Conservation (phyloP, 2,797 vertebrate species). For the Leucoraja ocellata region DNA sequence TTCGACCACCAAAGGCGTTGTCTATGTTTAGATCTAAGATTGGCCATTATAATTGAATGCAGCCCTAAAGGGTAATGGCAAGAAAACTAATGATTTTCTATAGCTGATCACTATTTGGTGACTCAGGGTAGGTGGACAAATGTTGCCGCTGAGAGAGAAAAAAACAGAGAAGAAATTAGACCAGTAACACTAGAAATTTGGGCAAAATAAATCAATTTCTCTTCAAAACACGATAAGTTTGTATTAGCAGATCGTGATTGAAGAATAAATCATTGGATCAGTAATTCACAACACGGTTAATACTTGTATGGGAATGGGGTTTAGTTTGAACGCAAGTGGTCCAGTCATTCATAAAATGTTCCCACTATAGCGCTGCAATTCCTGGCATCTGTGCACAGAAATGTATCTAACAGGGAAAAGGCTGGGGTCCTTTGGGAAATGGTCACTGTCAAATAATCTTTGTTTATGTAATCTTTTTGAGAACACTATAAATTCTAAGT, state of each 20-base stretch:
- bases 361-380: not conserved
- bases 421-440: not conserved
- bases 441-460: conserved; percentile 20
- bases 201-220: not conserved
- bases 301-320: not conserved
- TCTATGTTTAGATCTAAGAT: not conserved
- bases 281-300: not conserved
- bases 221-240: not conserved
- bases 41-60: not conserved
- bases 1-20: not conserved
- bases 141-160: not conserved
- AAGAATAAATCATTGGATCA: not conserved
- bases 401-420: not conserved
- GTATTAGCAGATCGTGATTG: not conserved
- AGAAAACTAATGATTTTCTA: not conserved
- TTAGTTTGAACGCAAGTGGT: not conserved
- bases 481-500: conserved; percentile 5
- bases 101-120: not conserved
- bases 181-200: not conserved
- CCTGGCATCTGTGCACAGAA: not conserved
- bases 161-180: not conserved
- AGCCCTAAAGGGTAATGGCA: not conserved
- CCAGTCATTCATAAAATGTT: conserved; percentile 24
- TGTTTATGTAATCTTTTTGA: conserved; percentile 15
- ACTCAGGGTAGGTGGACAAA: not conserved